Base-by-base conservation (phyloP, 2,113 vertebrate species). In the Forbesichthys papilliferus region DNA sequence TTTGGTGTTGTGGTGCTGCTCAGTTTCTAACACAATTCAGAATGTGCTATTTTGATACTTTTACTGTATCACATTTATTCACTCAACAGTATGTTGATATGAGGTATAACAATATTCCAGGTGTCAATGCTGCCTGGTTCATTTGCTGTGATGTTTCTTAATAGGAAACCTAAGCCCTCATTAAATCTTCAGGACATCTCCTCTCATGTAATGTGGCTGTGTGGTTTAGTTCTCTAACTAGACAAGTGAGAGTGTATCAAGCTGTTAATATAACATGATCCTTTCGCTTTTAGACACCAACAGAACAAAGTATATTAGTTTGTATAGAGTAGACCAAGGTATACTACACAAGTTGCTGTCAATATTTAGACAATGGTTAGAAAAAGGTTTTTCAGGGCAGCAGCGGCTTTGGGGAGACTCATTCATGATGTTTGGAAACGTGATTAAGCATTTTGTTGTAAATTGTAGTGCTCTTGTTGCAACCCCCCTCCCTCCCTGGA, bases 121-220 rank as follows among this genome's bases (percentile, higher is more conserved):
- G 56, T 58, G 56, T 56, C 20, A 42, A 27, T 1, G 20, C 8
- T 34, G 27, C 11, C 11, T 12, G 20, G 18, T 11, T 58, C n/a
- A 27, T 63, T 74, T 58, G 78, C 71, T 73, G 66, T 59, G 80
- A 78, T 75, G 66, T 66, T 73, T 11, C 71, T 78, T 78, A 81
- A 81, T 80, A 78, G 76, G 91, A 91, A 90, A 90, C 84, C 64
- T 52, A 87, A 90, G 78, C 86, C 85, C 79, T 91, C 92, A 93
- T 92, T 91, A 91, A 92, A 92, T 80, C 81, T 92, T 93, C 69
- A 92, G 81, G 78, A 48, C 11, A 68, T 79, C 82, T 88, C 76
- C 65, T 68, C 84, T 79, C 58, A 61, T 70, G 57, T 71, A 70
- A 69, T 68, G 79, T 71, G 66, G 56, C 11, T 62, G 64, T 54